Evolutionary conservation across 2,113 vertebrate genomes (phyloP).

Genomic region (Syngnathus floridae): DNA sequence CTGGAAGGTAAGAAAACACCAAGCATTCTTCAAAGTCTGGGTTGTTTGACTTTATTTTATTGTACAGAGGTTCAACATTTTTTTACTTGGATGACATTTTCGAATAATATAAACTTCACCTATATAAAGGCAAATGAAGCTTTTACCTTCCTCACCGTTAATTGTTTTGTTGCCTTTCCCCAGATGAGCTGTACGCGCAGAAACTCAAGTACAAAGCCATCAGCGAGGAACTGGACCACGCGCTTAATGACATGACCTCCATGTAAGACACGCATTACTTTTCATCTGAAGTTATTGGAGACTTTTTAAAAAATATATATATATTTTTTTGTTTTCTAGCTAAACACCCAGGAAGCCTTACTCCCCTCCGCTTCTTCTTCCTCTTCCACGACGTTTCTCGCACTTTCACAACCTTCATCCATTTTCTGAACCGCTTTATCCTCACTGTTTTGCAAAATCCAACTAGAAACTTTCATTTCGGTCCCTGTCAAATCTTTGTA

Average conservation of each 20-base stretch:
- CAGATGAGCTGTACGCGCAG: conserved; percentile 94
- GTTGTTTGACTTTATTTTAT: background rate
- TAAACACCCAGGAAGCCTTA: background rate
- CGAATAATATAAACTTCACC: background rate
- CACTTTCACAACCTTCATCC: background rate
- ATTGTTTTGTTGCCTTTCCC: conserved; percentile 15
- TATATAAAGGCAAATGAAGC: background rate
- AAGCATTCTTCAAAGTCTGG: background rate
- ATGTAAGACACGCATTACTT: conserved; percentile 80
- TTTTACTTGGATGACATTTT: background rate
- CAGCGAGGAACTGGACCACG: conserved; percentile 98
- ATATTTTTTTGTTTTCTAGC: background rate
- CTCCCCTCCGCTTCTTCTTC: background rate
- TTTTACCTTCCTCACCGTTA: background rate
- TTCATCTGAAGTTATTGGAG: too few species aligned
- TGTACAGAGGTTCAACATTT: background rate
- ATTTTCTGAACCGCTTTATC: too few species aligned
- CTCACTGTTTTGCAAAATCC: background rate
- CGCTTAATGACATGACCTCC: conserved; percentile 98
- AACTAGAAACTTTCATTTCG: background rate
- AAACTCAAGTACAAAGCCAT: conserved; percentile 99
- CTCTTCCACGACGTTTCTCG: background rate
- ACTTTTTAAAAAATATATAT: background rate
- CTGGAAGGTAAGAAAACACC: conserved; percentile 78
- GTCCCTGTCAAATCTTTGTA: background rate